These are phyloP conservation scores for Salvelinus fontinalis DNA, from an alignment of 2,113 vertebrate species.

Conservation along the genomic window DNA sequence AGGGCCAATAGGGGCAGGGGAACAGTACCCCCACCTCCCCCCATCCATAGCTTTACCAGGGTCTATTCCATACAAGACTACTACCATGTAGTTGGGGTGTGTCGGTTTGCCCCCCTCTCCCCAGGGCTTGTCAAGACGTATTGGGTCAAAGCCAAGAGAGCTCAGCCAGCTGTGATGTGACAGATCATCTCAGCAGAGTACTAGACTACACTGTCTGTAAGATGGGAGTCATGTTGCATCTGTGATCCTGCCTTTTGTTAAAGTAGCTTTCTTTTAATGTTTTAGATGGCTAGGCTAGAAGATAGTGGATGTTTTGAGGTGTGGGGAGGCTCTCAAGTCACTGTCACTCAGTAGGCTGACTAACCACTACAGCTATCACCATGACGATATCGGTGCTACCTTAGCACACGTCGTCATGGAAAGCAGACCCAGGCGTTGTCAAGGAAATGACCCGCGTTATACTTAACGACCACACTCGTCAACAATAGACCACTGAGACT, in stretches of 20 bases:
- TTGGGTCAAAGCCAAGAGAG: constrained; percentile 23
- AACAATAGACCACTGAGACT: not conserved
- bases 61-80: constrained; percentile 43
- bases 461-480: not conserved
- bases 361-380: not conserved
- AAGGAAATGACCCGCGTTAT: not conserved
- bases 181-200: constrained; percentile 31
- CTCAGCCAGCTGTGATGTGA: constrained; percentile 16
- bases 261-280: constrained; percentile 50
- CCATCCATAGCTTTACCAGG: constrained; percentile 40
- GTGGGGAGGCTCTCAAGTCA: constrained; percentile 1
- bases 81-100: constrained; percentile 35
- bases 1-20: constrained; percentile 72
- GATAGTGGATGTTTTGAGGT: constrained; percentile 27
- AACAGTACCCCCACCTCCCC: constrained; percentile 12
- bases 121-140: constrained; percentile 32
- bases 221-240: constrained; percentile 52
- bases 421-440: not conserved
- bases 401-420: not conserved
- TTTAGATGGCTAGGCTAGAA: constrained; percentile 9
- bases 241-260: constrained; percentile 47
- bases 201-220: constrained; percentile 24
- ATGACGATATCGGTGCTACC: not conserved
- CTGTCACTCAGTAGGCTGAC: not conserved
- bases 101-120: constrained; percentile 21